These are phyloP conservation scores for Tetramorium bicarinatum DNA, from an alignment of 2,888 invertebrate species.

Conservation along the genomic window DNA sequence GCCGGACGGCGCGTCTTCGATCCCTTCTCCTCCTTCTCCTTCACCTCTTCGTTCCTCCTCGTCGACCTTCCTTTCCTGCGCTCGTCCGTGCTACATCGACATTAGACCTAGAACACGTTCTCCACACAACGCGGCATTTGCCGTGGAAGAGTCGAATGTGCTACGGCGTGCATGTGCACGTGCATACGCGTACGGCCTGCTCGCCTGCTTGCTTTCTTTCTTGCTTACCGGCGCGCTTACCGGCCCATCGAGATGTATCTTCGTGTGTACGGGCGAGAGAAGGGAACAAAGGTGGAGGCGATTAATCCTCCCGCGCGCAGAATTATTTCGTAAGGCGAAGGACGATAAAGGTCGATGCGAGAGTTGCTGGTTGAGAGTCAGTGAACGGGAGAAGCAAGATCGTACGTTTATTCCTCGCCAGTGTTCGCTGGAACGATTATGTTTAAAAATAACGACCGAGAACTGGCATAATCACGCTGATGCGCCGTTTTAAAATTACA, in stretches of 20 bases:
- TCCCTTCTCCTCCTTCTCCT: constrained; percentile 19
- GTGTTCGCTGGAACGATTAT: constrained; percentile 40
- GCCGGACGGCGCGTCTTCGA: constrained; percentile 34
- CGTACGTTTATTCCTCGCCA: constrained; percentile 41
- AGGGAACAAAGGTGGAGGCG: constrained; percentile 70
- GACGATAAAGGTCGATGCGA: constrained; percentile 75
- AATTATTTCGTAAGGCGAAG: constrained; percentile 78
- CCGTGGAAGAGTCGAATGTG: constrained; percentile 79
- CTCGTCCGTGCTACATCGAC: constrained; percentile 62
- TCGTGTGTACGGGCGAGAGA: constrained; percentile 11
- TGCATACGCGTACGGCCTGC: constrained; percentile 46
- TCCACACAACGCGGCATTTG: constrained; percentile 77
- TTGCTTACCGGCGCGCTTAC: constrained; percentile 9
- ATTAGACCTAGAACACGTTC: constrained; percentile 75
- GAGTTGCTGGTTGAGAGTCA: constrained; percentile 51
- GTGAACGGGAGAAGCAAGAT: constrained; percentile 24
- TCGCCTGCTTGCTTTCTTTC: constrained; percentile 16
- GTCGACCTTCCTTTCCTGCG: constrained; percentile 43
- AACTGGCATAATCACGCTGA: constrained; percentile 49
- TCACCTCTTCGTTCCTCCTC: constrained; percentile 12
- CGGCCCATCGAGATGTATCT: constrained; percentile 46
- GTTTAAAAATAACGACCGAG: constrained; percentile 54
- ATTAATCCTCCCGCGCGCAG: constrained; percentile 71
- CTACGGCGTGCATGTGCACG: constrained; percentile 41
- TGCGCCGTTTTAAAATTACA: constrained; percentile 51